Evolutionary conservation across 2,797 vertebrate species (phyloP).

Genomic region (Anniella stebbinsi): DNA sequence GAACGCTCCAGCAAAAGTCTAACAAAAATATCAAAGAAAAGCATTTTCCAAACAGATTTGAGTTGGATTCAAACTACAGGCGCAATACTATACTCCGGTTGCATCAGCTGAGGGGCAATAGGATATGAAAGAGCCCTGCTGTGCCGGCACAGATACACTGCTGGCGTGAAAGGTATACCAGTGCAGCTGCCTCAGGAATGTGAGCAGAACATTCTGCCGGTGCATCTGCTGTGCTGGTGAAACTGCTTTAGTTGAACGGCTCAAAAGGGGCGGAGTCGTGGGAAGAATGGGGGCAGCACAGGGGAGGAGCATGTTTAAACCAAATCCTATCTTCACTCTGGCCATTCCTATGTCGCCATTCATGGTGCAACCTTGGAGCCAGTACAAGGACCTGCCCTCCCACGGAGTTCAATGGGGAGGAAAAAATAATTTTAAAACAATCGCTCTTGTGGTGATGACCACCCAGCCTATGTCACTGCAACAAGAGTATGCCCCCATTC

Average conservation of each 20-base stretch:
- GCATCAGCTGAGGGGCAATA: neutral
- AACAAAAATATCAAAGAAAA: conserved; percentile 24
- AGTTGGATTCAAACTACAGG: neutral
- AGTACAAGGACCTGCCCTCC: no score
- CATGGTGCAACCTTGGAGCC: neutral
- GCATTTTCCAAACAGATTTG: conserved; percentile 9
- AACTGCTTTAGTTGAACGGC: neutral
- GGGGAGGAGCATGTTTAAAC: neutral
- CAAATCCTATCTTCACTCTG: neutral
- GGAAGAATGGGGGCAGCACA: neutral
- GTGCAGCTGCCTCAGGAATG: neutral
- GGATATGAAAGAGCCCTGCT: neutral
- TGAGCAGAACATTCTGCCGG: neutral
- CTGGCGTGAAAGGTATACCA: neutral
- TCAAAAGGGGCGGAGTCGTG: neutral
- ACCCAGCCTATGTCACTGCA: no score
- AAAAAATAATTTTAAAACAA: no score
- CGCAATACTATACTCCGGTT: neutral
- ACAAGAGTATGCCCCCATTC: no score
- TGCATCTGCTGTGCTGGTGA: neutral
- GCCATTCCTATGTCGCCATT: neutral
- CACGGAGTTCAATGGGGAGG: no score
- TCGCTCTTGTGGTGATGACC: no score
- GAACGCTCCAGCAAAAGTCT: conserved; percentile 53
- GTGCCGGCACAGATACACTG: neutral